phyloP scores from a whole-genome alignment of 2,888 invertebrate species.

The Brassicogethes aeneus region DNA sequence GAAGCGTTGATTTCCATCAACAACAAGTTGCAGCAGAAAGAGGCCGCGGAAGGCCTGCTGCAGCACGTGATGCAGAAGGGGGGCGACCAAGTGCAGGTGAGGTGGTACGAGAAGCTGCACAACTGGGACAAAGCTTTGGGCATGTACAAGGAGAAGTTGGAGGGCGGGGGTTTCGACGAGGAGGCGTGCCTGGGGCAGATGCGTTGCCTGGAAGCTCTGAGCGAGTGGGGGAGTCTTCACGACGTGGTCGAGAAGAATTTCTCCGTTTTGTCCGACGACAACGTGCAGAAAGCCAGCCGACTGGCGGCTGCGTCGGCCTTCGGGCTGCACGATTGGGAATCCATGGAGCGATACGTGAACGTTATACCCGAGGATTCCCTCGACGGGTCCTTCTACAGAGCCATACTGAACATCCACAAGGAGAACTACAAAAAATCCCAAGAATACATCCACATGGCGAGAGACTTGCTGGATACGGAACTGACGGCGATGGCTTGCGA shows the following conservation, averaged over 20 bases:
- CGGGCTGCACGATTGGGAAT: slow-evolving; percentile 90
- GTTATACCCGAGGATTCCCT: slow-evolving; percentile 88
- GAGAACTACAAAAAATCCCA: slow-evolving; percentile 53
- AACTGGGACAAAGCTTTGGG: slow-evolving; percentile 96
- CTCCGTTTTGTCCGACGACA: slow-evolving; percentile 47
- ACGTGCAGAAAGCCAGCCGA: slow-evolving; percentile 67
- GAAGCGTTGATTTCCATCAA: slow-evolving; percentile 94
- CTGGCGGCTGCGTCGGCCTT: slow-evolving; percentile 93
- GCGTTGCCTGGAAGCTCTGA: slow-evolving; percentile 91
- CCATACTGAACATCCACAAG: slow-evolving; percentile 83
- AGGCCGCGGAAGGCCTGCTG: slow-evolving; percentile 90
- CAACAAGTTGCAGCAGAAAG: slow-evolving; percentile 96
- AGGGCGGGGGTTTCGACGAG: slow-evolving; percentile 53
- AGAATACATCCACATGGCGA: slow-evolving; percentile 80
- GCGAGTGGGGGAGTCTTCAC: slow-evolving; percentile 89
- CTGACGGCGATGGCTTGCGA: slow-evolving; percentile 95
- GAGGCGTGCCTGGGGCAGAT: slow-evolving; percentile 86
- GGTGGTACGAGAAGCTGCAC: slow-evolving; percentile 98
- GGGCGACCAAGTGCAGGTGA: slow-evolving; percentile 54
- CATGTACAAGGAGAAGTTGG: slow-evolving; percentile 72
- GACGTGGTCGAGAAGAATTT: slow-evolving; percentile 73
- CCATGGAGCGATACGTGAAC: slow-evolving; percentile 80
- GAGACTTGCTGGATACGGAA: slow-evolving; percentile 92
- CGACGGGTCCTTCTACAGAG: slow-evolving; percentile 92
- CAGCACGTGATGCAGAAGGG: slow-evolving; percentile 80